A percentile compares a stretch with the other conserved stretches of the same genome.
Evolutionary conservation across 2,113 vertebrate species (phyloP).

Genomic region (Nothocercus julius): DNA sequence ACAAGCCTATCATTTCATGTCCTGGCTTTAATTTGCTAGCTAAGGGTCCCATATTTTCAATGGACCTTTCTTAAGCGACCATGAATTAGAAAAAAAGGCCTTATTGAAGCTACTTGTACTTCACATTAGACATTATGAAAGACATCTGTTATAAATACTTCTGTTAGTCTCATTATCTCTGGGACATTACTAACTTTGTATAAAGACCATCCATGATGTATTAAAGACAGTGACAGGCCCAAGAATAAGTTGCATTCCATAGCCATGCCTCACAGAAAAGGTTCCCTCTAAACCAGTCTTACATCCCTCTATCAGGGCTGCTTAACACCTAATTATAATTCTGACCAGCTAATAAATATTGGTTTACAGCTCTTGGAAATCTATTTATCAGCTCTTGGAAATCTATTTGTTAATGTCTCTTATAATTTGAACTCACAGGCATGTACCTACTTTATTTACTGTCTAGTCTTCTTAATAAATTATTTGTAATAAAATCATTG

Average conservation of each 20-base stretch:
- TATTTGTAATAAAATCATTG: neutral
- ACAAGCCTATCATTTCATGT: conserved; percentile 51
- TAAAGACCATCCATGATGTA: neutral
- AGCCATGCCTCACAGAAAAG: neutral
- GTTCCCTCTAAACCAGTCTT: neutral
- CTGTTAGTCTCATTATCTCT: conserved; percentile 56
- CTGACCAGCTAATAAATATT: conserved; percentile 1
- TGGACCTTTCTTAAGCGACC: conserved; percentile 13
- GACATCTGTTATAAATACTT: conserved; percentile 48
- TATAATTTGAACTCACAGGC: neutral
- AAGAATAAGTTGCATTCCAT: conserved; percentile 1
- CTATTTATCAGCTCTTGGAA: neutral
- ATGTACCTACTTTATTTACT: neutral
- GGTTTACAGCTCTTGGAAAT: conserved; percentile 5
- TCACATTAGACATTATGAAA: conserved; percentile 1
- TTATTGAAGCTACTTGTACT: conserved; percentile 16
- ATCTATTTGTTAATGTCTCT: neutral
- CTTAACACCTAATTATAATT: neutral
- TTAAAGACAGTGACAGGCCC: neutral
- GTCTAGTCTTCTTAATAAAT: conserved; percentile 29
- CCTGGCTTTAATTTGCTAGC: conserved; percentile 58
- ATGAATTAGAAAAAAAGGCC: conserved; percentile 30
- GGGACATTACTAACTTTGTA: conserved; percentile 2
- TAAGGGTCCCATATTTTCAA: conserved; percentile 34
- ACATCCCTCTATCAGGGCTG: neutral